A percentile compares a stretch with the other conserved stretches of the same genome.
These are phyloP conservation scores for Pyxicephalus adspersus DNA, from an alignment of 2,113 vertebrate species.

Conservation along the genomic window DNA sequence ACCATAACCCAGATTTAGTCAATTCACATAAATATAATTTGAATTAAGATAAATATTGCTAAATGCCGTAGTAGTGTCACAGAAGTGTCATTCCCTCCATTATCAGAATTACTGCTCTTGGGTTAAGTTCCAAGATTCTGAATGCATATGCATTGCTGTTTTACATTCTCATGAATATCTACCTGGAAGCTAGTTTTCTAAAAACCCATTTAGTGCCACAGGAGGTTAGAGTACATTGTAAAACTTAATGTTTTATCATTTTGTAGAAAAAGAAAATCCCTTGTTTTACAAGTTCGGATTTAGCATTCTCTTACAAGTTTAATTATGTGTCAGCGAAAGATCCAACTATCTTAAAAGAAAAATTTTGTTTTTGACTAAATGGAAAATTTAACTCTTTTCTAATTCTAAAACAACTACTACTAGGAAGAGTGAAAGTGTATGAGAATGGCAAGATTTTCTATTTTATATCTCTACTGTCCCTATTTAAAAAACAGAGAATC, in stretches of 20 bases:
- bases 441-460: too few species aligned
- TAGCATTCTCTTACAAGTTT: constrained; percentile 13
- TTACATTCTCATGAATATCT: constrained; percentile 40
- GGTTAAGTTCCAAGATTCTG: constrained; percentile 3
- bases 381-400: too few species aligned
- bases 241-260: constrained; percentile 38
- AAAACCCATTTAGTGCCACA: constrained; percentile 22
- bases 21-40: not conserved
- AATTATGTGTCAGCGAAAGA: constrained; percentile 3
- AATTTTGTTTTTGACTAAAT: too few species aligned
- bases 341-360: not conserved
- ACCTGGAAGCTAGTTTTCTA: constrained; percentile 34
- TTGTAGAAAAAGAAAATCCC: not conserved
- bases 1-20: not conserved
- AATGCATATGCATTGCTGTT: constrained; percentile 28
- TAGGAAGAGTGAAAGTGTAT: too few species aligned
- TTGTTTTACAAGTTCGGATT: constrained; percentile 28
- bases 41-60: not conserved
- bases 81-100: constrained; percentile 33
- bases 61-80: constrained; percentile 32
- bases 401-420: too few species aligned
- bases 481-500: too few species aligned
- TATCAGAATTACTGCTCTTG: not conserved
- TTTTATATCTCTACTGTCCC: too few species aligned
- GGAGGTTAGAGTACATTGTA: constrained; percentile 14